Evolutionary conservation across 2,113 vertebrate species (phyloP).

Genomic region (Dromiciops gliroides): DNA sequence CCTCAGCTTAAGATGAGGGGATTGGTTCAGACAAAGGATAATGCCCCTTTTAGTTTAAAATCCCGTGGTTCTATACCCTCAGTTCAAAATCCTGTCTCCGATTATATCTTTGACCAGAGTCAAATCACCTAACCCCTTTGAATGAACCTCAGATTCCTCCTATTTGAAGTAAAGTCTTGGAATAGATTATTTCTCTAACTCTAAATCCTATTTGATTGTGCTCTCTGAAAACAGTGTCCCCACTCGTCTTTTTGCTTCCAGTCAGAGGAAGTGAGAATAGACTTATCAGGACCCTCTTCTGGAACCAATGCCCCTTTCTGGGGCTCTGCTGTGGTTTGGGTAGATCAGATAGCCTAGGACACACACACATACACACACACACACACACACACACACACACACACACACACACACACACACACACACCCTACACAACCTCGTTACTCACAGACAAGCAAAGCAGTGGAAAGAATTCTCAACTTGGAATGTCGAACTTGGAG

Average conservation of each 20-base stretch:
- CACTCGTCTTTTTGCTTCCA: background rate
- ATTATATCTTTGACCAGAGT: background rate
- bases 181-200: background rate
- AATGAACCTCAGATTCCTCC: background rate
- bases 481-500: background rate
- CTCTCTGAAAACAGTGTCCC: background rate
- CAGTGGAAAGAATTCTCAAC: background rate
- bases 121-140: background rate
- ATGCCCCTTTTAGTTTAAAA: background rate
- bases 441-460: background rate
- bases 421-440: too few relatives aligned
- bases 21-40: background rate
- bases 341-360: background rate
- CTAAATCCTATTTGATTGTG: background rate
- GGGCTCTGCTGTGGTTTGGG: background rate
- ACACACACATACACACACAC: background rate
- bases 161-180: background rate
- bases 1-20: background rate
- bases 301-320: background rate
- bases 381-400: background rate
- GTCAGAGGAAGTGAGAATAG: background rate
- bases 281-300: background rate
- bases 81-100: background rate
- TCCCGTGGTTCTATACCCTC: background rate
- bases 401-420: too few relatives aligned